Evolutionary conservation across 1,140 invertebrate species (phyloP).

Genomic region (Drosophila albomicans): DNA sequence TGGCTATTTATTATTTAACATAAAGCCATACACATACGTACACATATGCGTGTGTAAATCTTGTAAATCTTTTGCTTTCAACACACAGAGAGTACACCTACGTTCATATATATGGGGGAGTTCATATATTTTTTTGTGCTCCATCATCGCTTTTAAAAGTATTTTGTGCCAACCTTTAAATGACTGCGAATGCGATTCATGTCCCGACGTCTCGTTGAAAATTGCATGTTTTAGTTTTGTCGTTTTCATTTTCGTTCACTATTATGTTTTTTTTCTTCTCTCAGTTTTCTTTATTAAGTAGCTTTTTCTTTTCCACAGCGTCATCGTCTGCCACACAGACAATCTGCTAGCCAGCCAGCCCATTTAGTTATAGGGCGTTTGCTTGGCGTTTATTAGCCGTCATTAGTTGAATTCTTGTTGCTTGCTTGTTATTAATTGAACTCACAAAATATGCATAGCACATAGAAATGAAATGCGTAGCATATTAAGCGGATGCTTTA

Average conservation of each 20-base stretch:
- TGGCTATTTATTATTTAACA: slow-evolving; percentile 74
- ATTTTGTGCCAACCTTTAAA: slow-evolving; percentile 56
- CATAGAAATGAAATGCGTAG: slow-evolving; percentile 17
- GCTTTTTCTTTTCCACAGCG: slow-evolving; percentile 35
- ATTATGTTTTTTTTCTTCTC: slow-evolving; percentile 18
- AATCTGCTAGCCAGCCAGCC: not conserved
- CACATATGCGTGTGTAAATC: slow-evolving; percentile 70
- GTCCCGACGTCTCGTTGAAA: slow-evolving; percentile 37
- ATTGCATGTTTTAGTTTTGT: slow-evolving; percentile 73
- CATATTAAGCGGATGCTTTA: slow-evolving; percentile 30
- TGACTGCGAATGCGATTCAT: slow-evolving; percentile 74
- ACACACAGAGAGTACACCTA: slow-evolving; percentile 52
- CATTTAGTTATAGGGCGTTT: slow-evolving; percentile 13
- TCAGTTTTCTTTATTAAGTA: slow-evolving; percentile 68
- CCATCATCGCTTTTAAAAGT: slow-evolving; percentile 76
- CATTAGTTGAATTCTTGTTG: slow-evolving; percentile 58
- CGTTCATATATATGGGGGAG: slow-evolving; percentile 4
- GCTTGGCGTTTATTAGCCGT: slow-evolving; percentile 48
- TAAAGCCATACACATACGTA: slow-evolving; percentile 29
- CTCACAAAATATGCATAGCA: slow-evolving; percentile 28
- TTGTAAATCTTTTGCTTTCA: slow-evolving; percentile 79
- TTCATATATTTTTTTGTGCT: slow-evolving; percentile 40
- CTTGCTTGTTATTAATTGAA: slow-evolving; percentile 58
- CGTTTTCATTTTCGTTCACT: slow-evolving; percentile 10
- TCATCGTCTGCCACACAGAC: slow-evolving; percentile 8